Percentiles rank a stretch among this genome's conserved stretches.
These are phyloP conservation scores for Ridgeia piscesae DNA, from an alignment of 1,140 invertebrate genomes.

Conservation along the genomic window DNA sequence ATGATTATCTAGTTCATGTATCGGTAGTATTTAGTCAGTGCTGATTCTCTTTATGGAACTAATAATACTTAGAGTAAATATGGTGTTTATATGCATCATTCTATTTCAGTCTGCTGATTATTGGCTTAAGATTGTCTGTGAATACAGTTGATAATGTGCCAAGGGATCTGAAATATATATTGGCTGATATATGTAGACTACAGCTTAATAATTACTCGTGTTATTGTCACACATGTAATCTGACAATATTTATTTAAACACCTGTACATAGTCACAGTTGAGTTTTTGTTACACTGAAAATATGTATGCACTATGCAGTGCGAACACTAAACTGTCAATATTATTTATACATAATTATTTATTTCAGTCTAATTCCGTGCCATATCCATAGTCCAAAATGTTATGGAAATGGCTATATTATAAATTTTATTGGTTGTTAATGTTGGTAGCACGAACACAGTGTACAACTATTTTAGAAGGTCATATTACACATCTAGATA, in stretches of 20 bases:
- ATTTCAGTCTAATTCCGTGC: no score
- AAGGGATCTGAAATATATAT: constrained; percentile 20
- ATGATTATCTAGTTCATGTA: not conserved
- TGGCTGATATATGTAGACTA: constrained; percentile 3
- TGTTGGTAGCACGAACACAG: no score
- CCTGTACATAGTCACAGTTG: not conserved
- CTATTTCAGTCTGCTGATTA: not conserved
- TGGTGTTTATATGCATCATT: not conserved
- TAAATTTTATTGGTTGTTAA: no score
- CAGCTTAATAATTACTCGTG: no score
- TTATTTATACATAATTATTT: no score
- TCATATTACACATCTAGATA: no score
- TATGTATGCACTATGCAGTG: no score
- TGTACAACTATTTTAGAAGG: no score
- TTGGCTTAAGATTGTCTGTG: not conserved
- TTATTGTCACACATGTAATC: not conserved
- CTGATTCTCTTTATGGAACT: not conserved
- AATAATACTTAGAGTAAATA: not conserved
- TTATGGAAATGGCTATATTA: no score
- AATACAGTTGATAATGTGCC: not conserved
- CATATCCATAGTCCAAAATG: no score
- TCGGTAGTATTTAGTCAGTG: not conserved
- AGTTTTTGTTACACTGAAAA: not conserved
- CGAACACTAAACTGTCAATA: no score
- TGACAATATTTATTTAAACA: not conserved